Conservation (phyloP, 2,888 invertebrate genomes). For the Drosophila engyochracea region DNA sequence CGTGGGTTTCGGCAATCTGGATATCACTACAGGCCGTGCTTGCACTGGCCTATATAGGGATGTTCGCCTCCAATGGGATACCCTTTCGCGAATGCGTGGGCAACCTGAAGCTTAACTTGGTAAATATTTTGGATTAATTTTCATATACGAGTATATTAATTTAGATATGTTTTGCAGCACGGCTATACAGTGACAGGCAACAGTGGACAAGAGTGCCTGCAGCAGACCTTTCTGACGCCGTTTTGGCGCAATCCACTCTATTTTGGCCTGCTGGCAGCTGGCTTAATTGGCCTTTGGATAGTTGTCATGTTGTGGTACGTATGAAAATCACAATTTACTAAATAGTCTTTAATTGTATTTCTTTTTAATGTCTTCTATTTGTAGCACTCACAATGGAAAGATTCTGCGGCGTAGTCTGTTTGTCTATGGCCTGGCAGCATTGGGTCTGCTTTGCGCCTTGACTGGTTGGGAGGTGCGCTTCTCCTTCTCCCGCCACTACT, state of each 20-base stretch:
- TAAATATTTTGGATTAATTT: slow-evolving; percentile 45
- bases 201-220: slow-evolving; percentile 84
- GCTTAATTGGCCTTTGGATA: slow-evolving; percentile 84
- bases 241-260: slow-evolving; percentile 85
- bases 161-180: slow-evolving; percentile 59
- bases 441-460: slow-evolving; percentile 79
- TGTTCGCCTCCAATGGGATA: slow-evolving; percentile 83
- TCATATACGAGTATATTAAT: background rate
- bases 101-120: slow-evolving; percentile 79
- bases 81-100: slow-evolving; percentile 84
- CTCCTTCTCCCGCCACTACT: slow-evolving; percentile 80
- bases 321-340: accelerated
- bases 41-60: slow-evolving; percentile 84
- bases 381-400: slow-evolving; percentile 85
- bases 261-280: slow-evolving; percentile 84
- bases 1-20: slow-evolving; percentile 85
- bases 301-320: slow-evolving; percentile 84
- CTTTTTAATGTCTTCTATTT: background rate
- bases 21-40: slow-evolving; percentile 84
- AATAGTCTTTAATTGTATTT: background rate
- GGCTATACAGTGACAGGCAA: slow-evolving; percentile 81
- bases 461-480: slow-evolving; percentile 85
- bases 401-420: slow-evolving; percentile 83
- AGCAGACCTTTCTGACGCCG: slow-evolving; percentile 84
- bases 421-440: slow-evolving; percentile 81